Percentiles rank a stretch among this genome's conserved stretches.
These are phyloP conservation scores for Bubo blakistoni DNA, from an alignment of 2,113 vertebrate genomes.

Conservation along the genomic window DNA sequence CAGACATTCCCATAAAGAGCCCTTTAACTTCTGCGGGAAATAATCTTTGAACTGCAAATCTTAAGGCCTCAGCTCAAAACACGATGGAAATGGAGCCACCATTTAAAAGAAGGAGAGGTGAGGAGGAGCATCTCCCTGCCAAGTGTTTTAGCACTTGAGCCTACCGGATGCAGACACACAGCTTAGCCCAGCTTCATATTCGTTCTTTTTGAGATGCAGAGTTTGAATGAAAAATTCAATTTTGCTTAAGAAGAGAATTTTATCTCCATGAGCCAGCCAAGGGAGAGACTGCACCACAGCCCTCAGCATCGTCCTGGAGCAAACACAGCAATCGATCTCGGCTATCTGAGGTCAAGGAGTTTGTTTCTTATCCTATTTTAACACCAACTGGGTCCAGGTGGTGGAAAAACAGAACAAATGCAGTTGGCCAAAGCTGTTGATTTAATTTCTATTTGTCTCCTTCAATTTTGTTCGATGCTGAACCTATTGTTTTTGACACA, in stretches of 20 bases:
- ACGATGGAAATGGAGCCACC: background rate
- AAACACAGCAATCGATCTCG: rapidly evolving
- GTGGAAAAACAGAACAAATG: background rate
- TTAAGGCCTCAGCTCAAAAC: background rate
- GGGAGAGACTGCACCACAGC: background rate
- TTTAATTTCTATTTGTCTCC: background rate
- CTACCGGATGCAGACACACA: rapidly evolving
- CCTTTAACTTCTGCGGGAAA: background rate
- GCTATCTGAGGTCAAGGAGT: background rate
- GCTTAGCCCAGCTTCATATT: background rate
- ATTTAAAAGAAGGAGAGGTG: background rate
- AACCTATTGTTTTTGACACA: background rate
- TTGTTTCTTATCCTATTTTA: background rate
- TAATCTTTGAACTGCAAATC: background rate
- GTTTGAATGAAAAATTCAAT: background rate
- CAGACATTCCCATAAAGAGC: background rate
- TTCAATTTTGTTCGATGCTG: background rate
- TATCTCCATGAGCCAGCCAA: background rate
- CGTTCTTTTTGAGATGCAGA: background rate
- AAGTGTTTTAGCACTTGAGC: background rate
- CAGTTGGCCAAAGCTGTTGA: background rate
- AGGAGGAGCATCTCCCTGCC: background rate
- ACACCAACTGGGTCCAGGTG: background rate
- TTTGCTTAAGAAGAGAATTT: background rate
- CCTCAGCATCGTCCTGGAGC: background rate